Conservation (phyloP, 2,113 vertebrate genomes). For the Ornithorhynchus anatinus region DNA sequence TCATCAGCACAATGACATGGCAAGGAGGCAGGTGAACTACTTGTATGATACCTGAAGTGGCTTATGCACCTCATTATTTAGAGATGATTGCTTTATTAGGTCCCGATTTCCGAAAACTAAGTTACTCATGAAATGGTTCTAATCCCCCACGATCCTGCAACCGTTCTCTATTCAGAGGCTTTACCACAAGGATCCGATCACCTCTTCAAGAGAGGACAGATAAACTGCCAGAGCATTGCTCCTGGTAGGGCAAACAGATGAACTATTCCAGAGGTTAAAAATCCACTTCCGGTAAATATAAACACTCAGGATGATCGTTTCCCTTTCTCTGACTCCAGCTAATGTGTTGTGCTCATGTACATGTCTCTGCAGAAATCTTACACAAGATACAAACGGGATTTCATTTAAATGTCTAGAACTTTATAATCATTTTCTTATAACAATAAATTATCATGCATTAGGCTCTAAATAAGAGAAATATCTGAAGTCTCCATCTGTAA, state of each 20-base stretch:
- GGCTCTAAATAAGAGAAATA: constrained; percentile 44
- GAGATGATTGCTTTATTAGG: constrained; percentile 65
- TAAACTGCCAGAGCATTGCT: neutral
- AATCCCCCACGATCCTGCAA: neutral
- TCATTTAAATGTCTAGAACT: constrained; percentile 31
- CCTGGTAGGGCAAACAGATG: constrained; percentile 27
- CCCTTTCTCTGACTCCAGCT: constrained; percentile 13
- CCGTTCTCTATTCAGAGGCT: neutral
- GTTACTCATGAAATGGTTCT: neutral
- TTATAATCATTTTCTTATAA: constrained; percentile 41
- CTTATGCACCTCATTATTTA: constrained; percentile 28
- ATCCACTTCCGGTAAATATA: constrained; percentile 3
- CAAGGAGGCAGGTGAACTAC: constrained; percentile 39
- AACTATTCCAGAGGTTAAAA: constrained; percentile 9
- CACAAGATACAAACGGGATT: constrained; percentile 55
- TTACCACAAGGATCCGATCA: neutral
- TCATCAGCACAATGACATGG: constrained; percentile 44
- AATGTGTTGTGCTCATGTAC: neutral
- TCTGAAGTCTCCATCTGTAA: constrained; percentile 20
- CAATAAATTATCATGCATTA: constrained; percentile 62
- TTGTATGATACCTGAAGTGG: neutral
- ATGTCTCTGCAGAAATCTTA: constrained; percentile 50
- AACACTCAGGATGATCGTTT: constrained; percentile 6
- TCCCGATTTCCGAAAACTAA: constrained; percentile 1
- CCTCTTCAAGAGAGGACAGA: neutral